A percentile compares a stretch with the other conserved stretches of the same genome.
phyloP scores from a whole-genome alignment of 1,140 invertebrate species.

The Trichonephila inaurata region DNA sequence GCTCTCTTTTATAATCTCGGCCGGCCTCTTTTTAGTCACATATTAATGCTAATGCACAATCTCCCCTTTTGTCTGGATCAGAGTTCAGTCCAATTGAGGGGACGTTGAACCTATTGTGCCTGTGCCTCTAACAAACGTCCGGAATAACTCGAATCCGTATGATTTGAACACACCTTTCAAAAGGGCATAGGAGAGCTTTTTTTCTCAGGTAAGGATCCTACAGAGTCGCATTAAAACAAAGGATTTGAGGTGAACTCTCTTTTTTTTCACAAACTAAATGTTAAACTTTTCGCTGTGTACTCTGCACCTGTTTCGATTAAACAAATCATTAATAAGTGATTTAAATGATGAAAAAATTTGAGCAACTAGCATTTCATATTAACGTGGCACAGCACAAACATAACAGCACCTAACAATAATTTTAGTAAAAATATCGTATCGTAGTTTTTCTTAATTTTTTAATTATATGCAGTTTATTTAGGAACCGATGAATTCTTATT shows the following conservation, averaged over 20 bases:
- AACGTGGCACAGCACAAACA: no score
- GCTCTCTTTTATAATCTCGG: conserved; percentile 12
- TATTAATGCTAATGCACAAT: conserved; percentile 46
- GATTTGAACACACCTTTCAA: conserved; percentile 7
- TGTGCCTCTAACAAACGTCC: background rate
- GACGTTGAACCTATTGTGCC: conserved; percentile 54
- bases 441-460: no score
- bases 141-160: background rate
- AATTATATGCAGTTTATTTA: no score
- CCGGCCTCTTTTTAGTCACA: conserved; percentile 37
- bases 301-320: no score
- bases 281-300: no score
- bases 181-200: background rate
- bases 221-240: background rate
- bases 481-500: no score
- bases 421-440: no score
- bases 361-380: no score
- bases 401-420: no score
- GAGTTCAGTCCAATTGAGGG: conserved; percentile 66
- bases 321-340: no score
- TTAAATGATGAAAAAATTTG: no score
- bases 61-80: conserved; percentile 56
- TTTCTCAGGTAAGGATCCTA: background rate
- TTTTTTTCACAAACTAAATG: no score
- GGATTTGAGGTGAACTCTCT: background rate